phyloP scores from a whole-genome alignment of 2,888 invertebrate genomes.

The Pseudoips prasinana region DNA sequence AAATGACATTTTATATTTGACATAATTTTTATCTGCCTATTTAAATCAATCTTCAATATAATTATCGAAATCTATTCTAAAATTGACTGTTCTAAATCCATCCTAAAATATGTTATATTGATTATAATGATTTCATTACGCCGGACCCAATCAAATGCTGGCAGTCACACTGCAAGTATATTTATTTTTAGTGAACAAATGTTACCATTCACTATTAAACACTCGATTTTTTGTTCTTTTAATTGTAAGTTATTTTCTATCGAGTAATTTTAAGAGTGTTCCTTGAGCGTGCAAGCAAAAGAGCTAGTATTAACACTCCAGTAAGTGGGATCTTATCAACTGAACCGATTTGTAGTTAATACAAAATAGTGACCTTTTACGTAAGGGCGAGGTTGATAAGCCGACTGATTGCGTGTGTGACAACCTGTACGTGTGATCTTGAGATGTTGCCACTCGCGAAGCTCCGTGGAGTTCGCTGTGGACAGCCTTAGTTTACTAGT shows the following conservation, averaged over 20 bases:
- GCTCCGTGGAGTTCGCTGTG: constrained; percentile 25
- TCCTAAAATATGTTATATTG: constrained; percentile 16
- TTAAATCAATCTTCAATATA: no score
- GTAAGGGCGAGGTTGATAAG: constrained; percentile 12
- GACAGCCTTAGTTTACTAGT: constrained; percentile 53
- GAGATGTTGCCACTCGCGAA: constrained; percentile 30
- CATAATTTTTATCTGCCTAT: no score
- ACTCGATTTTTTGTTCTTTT: constrained; percentile 63
- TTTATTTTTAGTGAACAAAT: constrained; percentile 75
- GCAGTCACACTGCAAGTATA: constrained; percentile 30
- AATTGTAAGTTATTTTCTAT: constrained; percentile 64
- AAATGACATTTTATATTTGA: no score
- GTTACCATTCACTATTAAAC: constrained; percentile 78
- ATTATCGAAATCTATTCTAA: constrained; percentile 19
- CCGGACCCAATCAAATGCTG: constrained; percentile 28
- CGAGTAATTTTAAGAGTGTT: constrained; percentile 50
- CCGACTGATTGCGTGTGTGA: constrained; percentile 21
- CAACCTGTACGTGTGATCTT: constrained; percentile 32
- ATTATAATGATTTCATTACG: constrained; percentile 20
- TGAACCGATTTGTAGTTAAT: constrained; percentile 23
- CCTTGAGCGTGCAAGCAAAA: constrained; percentile 22
- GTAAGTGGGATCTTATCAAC: constrained; percentile 23
- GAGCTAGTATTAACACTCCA: constrained; percentile 12
- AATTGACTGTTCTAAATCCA: constrained; percentile 29
- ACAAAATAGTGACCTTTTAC: constrained; percentile 24